Base-by-base conservation (phyloP, 2,888 invertebrate species). In the Eulithis testata region DNA sequence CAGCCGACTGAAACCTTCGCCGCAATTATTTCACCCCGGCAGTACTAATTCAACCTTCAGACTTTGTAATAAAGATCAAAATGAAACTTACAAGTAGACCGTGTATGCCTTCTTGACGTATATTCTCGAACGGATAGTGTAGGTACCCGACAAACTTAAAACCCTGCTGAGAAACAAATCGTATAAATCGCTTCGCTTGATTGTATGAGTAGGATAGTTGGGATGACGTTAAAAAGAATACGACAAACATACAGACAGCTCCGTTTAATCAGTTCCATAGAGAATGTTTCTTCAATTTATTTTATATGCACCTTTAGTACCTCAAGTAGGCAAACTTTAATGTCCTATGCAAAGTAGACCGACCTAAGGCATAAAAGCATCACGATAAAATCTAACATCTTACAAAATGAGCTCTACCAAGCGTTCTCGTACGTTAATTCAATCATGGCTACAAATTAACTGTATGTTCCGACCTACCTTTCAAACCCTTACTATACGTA, bases 361-460 rank as follows among this genome's bases (percentile, higher is more conserved):
- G 4, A 21, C 8, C 6, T n/a, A 44, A 3, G 44, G 44, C 11
- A 44, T 44, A 44, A 11, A 47, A 21, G 7, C 14, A 51, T 31
- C 51, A 51, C 12, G 80, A 85, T 85, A 79, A 73, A 74, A 84
- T 85, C 82, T 81, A 80, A 82, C 74, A 77, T 79, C 79, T 84
- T 85, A 82, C 79, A 79, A 83, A 85, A 84, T 85, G 79, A 82
- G 79, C 79, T 80, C 75, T 73, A 74, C 78, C 73, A 69, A 74
- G 76, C 77, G 72, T 76, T 74, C 71, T 77, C 77, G 80, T 86
- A 86, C 82, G 83, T 88, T 87, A 87, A 87, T 87, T 87, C 85
- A 87, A 87, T 88, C 87, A 87, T 83, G 86, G 86, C 83, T 82
- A 84, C 84, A 85, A 88, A 87, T 88, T 83, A 86, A 82, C 81